A percentile compares a stretch with the other conserved stretches of the same genome.
phyloP scores from a whole-genome alignment of 2,113 vertebrate species.

The Scalopus aquaticus region DNA sequence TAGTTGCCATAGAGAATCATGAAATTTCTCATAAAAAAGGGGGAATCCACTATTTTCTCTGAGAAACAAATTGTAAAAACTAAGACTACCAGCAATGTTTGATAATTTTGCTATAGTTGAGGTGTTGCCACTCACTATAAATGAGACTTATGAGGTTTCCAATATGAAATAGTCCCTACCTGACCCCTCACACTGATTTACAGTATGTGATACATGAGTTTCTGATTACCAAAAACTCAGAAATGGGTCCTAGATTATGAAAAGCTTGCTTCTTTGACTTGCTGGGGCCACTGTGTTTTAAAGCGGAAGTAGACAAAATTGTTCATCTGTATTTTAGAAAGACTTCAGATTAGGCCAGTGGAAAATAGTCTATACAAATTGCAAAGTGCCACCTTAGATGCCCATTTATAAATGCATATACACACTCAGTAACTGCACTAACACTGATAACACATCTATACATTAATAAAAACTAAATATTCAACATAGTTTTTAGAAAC shows the following conservation, averaged over 20 bases:
- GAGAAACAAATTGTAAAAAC: conserved; percentile 1
- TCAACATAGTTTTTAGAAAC: not conserved
- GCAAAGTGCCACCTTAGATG: not conserved
- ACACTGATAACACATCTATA: not conserved
- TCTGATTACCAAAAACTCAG: not conserved
- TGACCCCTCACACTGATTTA: not conserved
- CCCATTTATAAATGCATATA: accelerated
- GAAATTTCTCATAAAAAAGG: conserved; percentile 20
- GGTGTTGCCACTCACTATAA: not conserved
- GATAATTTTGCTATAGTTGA: not conserved
- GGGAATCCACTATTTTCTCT: not conserved
- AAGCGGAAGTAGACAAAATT: not conserved
- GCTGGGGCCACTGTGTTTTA: not conserved
- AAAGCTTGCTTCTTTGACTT: not conserved
- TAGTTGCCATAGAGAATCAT: not conserved
- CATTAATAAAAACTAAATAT: conserved; percentile 22
- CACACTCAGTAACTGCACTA: not conserved
- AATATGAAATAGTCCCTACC: not conserved
- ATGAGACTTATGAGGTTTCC: not conserved
- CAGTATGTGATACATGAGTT: not conserved
- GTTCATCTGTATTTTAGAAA: not conserved
- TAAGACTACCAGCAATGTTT: not conserved
- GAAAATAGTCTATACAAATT: not conserved
- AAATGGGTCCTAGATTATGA: not conserved
- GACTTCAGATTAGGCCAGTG: not conserved